Evolutionary conservation across 2,888 invertebrate genomes (phyloP), one percentile per base, ranked within the genome.

Genomic region (Luperina testacea): DNA sequence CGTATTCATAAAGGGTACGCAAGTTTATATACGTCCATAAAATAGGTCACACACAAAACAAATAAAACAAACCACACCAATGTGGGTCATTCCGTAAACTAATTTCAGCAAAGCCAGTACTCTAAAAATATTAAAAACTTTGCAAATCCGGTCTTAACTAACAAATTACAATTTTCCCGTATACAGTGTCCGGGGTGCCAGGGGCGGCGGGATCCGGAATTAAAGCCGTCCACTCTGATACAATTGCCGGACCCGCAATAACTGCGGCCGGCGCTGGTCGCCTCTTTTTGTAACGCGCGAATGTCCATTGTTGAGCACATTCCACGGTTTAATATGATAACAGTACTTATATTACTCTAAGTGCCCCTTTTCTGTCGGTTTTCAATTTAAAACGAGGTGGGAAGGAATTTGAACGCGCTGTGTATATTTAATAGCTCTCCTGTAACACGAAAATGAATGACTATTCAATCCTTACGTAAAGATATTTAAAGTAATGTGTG

Each of bases 141-240:
- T 48, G 77, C 53, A 78, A 84, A 86, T 82, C 64, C 78, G 72
- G 82, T 81, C 71, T 78, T 87, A 87, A 88, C 74, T 83, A 84
- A 88, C 87, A 83, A 87, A 83, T 86, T 89, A 84, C 71, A 87
- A 74, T 83, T 82, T 81, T 53, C 59, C 53, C 72, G 78, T 64
- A 74, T 61, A 75, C 80, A 68, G 72, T 51, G 61, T 17, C 42
- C 27, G 69, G 72, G 51, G 64, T 51, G 59, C 51, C n/a, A 42
- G 71, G 11, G 61, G 53, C 11, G 38, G 71, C 20, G 57, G 68
- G 77, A 38, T 42, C 72, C 86, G 89, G 81, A 83, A 88, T 89
- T 89, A 89, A 87, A 89, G 82, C 84, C 78, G 87, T 83, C 84
- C 78, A 80, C 86, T 84, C 69, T 82, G 75, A 83, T 89, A 87